Conservation (phyloP, 2,888 invertebrate species). For the Athrips mouffetella region DNA sequence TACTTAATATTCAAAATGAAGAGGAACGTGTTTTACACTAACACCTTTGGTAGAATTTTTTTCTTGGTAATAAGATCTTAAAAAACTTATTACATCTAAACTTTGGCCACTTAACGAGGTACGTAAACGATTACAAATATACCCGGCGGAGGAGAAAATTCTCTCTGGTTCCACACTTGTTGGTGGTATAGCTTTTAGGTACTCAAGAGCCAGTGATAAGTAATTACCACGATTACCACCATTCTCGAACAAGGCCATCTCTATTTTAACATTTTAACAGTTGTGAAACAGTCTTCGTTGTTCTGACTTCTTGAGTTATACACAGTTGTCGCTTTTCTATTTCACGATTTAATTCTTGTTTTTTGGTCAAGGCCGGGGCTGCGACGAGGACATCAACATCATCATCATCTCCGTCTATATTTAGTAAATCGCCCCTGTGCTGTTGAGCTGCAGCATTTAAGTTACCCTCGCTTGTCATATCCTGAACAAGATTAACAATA, state of each 20-base stretch:
- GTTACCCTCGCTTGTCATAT: too few relatives aligned
- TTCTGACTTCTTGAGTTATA: neutral
- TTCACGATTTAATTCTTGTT: neutral
- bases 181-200: conserved; percentile 1
- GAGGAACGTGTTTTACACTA: too few relatives aligned
- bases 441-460: too few relatives aligned
- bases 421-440: neutral
- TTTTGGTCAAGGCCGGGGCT: neutral
- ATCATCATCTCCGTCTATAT: too few relatives aligned
- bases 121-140: neutral
- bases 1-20: too few relatives aligned
- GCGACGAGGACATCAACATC: too few relatives aligned
- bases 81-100: neutral
- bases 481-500: too few relatives aligned
- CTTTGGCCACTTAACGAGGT: neutral
- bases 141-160: neutral
- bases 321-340: neutral
- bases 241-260: neutral
- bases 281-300: neutral
- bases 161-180: neutral
- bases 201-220: neutral
- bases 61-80: neutral
- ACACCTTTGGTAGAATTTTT: too few relatives aligned
- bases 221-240: neutral
- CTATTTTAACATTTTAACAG: neutral